phyloP scores from a whole-genome alignment of 2,797 vertebrate species.

The Lagocephalus sceleratus region DNA sequence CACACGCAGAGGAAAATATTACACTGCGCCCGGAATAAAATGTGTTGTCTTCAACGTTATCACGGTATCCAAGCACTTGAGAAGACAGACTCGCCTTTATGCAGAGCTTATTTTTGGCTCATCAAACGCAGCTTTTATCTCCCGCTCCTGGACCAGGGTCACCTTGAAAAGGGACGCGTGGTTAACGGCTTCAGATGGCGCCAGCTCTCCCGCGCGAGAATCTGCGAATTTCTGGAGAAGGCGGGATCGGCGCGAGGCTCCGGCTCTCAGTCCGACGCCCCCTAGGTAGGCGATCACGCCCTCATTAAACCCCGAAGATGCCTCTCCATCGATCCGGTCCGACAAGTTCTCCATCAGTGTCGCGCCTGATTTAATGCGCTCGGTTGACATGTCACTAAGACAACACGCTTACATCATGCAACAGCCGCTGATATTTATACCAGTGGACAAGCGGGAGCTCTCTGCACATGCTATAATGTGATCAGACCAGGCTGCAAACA shows the following conservation, averaged over 20 bases:
- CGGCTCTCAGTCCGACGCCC: neutral
- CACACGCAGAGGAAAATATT: too few species aligned
- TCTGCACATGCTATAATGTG: conserved; percentile 25
- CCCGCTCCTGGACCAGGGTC: conserved; percentile 8
- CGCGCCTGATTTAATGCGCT: conserved; percentile 32
- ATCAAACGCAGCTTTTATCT: conserved; percentile 12
- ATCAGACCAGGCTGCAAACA: conserved; percentile 10
- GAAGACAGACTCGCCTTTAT: neutral
- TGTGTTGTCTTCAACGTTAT: too few species aligned
- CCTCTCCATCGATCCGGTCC: conserved; percentile 30
- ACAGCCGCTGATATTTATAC: conserved; percentile 31
- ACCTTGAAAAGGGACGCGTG: conserved; percentile 29
- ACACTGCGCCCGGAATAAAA: too few species aligned
- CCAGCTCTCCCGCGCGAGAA: too few species aligned
- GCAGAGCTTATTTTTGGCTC: conserved; percentile 11
- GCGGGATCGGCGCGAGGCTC: too few species aligned
- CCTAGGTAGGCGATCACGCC: conserved; percentile 20
- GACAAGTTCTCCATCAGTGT: conserved; percentile 15
- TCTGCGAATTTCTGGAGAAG: too few species aligned
- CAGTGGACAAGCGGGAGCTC: conserved; percentile 25
- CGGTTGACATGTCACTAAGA: conserved; percentile 32
- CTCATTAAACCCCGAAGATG: conserved; percentile 25
- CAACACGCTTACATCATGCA: conserved; percentile 20
- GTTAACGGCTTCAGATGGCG: neutral
- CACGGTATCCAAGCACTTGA: conserved; percentile 6